phyloP scores from a whole-genome alignment of 2,888 invertebrate species.

The Cephus nigrinus region DNA sequence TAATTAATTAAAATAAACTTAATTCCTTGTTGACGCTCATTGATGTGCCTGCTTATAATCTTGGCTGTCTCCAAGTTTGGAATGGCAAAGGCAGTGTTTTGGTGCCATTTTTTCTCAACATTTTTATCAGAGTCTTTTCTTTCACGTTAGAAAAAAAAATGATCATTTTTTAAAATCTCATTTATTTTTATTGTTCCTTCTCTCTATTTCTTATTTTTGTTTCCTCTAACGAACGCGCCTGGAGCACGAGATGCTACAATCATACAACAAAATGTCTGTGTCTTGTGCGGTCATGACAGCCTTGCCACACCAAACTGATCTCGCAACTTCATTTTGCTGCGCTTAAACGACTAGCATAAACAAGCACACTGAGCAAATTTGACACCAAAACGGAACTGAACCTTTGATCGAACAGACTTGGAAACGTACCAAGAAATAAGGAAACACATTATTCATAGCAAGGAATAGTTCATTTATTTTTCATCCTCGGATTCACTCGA shows the following conservation, averaged over 20 bases:
- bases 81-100: slow-evolving; percentile 77
- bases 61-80: slow-evolving; percentile 77
- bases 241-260: not conserved
- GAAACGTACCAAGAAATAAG: slow-evolving; percentile 68
- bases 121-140: slow-evolving; percentile 6
- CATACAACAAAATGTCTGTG: not conserved
- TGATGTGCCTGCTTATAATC: slow-evolving; percentile 71
- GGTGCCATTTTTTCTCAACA: slow-evolving; percentile 68
- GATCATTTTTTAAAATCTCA: not conserved
- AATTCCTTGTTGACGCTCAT: slow-evolving; percentile 49
- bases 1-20: slow-evolving; percentile 19
- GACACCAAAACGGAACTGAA: slow-evolving; percentile 74
- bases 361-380: slow-evolving; percentile 68
- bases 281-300: slow-evolving; percentile 65
- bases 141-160: slow-evolving; percentile 12
- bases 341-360: slow-evolving; percentile 52
- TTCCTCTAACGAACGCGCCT: not conserved
- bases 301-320: slow-evolving; percentile 69
- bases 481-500: slow-evolving; percentile 55
- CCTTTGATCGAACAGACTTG: slow-evolving; percentile 66
- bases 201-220: slow-evolving; percentile 10
- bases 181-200: slow-evolving; percentile 7
- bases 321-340: slow-evolving; percentile 23
- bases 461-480: slow-evolving; percentile 62
- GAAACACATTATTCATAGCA: slow-evolving; percentile 51